Evolutionary conservation across 2,113 vertebrate genomes (phyloP).

Genomic region (Zonotrichia leucophrys): DNA sequence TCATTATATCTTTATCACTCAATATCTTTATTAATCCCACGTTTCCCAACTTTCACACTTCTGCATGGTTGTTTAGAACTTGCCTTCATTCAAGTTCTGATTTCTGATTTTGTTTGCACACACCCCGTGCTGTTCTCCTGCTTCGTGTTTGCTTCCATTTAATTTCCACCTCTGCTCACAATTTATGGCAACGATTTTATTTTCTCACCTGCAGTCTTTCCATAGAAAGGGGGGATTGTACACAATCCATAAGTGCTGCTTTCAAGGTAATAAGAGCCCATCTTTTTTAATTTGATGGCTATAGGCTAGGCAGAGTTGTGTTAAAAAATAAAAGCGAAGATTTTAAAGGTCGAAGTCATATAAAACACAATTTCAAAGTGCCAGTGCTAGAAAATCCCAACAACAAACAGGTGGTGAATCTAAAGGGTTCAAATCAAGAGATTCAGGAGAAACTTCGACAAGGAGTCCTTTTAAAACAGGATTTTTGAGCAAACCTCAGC

Average conservation of each 20-base stretch:
- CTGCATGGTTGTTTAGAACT: fast-evolving
- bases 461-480: neutral
- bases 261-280: neutral
- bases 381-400: neutral
- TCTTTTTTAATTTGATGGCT: neutral
- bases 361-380: neutral
- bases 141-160: neutral
- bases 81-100: too few relatives aligned
- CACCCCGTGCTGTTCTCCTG: neutral
- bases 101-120: neutral
- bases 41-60: neutral
- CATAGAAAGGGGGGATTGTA: neutral
- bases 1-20: too few relatives aligned
- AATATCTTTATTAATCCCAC: too few relatives aligned
- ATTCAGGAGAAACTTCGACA: neutral
- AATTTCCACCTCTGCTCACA: neutral
- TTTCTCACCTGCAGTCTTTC: neutral
- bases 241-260: neutral
- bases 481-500: neutral
- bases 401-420: neutral
- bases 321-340: neutral
- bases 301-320: neutral
- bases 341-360: neutral
- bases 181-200: neutral
- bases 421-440: neutral